phyloP scores from a whole-genome alignment of 2,113 vertebrate species.

The Ascaphus truei region DNA sequence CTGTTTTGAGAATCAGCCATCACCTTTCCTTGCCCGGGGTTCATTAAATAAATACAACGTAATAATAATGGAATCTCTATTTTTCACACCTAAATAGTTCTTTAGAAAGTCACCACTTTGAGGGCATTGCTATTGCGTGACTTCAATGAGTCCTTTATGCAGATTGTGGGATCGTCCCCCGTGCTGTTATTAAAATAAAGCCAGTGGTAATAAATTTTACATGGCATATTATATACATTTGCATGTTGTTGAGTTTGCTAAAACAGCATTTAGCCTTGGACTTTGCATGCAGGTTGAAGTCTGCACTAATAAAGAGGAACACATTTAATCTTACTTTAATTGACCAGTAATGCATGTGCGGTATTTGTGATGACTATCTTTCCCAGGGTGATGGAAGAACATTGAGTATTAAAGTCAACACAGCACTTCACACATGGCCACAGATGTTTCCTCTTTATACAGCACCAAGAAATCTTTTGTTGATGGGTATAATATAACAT shows the following conservation, averaged over 20 bases:
- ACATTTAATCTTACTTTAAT: background rate
- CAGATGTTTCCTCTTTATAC: background rate
- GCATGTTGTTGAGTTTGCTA: background rate
- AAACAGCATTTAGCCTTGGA: background rate
- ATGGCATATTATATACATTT: background rate
- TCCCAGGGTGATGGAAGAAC: background rate
- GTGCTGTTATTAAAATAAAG: too few species aligned
- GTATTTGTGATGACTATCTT: background rate
- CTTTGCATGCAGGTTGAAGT: background rate
- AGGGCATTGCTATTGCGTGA: too few species aligned
- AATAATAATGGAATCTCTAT: too few species aligned
- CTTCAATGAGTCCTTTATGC: too few species aligned
- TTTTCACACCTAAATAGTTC: too few species aligned
- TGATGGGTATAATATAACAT: background rate
- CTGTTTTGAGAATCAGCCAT: too few species aligned
- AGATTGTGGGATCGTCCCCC: too few species aligned
- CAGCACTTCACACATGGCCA: background rate
- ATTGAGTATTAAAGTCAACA: slow-evolving; percentile 8
- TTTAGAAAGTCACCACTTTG: too few species aligned
- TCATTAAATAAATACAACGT: too few species aligned
- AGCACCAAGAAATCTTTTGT: slow-evolving; percentile 4
- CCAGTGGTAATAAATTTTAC: too few species aligned
- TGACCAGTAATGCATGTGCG: slow-evolving; percentile 4
- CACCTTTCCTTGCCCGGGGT: too few species aligned
- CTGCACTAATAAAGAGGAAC: background rate